Conservation (phyloP, 2,113 vertebrate species). For the Ploceus nigricollis region DNA sequence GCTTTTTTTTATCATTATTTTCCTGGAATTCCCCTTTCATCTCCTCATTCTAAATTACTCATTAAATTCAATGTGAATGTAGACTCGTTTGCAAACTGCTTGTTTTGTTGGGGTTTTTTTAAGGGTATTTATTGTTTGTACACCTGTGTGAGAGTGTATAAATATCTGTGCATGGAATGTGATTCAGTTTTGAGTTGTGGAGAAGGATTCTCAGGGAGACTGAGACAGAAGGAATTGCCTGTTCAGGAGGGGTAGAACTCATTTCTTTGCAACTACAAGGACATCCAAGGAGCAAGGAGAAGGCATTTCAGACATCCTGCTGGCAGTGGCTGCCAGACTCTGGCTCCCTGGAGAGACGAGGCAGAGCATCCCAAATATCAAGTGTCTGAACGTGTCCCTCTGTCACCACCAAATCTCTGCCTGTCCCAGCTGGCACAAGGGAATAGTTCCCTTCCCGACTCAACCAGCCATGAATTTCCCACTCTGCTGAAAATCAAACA, state of each 20-base stretch:
- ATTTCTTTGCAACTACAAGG: neutral
- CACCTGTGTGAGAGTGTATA: neutral
- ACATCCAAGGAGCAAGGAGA: neutral
- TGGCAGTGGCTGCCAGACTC: neutral
- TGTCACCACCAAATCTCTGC: neutral
- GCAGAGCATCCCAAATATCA: neutral
- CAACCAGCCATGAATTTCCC: neutral
- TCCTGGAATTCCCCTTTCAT: neutral
- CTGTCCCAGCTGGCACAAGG: neutral
- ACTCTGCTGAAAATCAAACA: conserved; percentile 6
- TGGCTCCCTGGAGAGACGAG: neutral
- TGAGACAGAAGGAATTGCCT: neutral
- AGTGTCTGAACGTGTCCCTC: neutral
- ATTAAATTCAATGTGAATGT: neutral
- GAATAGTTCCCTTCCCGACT: neutral
- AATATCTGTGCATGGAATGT: neutral
- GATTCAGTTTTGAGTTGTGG: neutral
- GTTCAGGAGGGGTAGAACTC: neutral
- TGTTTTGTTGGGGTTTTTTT: neutral
- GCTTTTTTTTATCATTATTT: neutral
- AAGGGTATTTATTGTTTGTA: neutral
- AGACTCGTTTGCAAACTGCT: neutral
- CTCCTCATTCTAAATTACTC: neutral
- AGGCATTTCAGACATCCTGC: neutral
- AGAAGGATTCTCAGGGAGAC: neutral